A percentile compares a stretch with the other conserved stretches of the same genome.
Evolutionary conservation across 2,888 invertebrate species (phyloP).

Genomic region (Colletes collaris): DNA sequence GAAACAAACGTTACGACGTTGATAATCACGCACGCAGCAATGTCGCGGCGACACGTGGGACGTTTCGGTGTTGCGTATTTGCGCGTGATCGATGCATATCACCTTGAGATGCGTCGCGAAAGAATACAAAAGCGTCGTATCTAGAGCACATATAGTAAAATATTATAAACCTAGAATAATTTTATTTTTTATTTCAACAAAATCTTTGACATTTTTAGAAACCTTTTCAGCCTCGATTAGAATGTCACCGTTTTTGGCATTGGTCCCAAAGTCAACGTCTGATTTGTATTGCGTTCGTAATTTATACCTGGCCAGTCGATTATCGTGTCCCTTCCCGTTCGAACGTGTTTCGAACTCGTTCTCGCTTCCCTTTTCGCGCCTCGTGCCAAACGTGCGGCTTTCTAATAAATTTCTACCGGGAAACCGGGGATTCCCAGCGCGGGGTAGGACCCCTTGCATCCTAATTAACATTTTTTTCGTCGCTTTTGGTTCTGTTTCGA

Average conservation of each 20-base stretch:
- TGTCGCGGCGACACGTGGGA: not conserved
- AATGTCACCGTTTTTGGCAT: constrained; percentile 63
- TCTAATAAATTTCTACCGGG: not conserved
- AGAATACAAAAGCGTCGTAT: too few relatives aligned
- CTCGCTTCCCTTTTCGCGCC: too few relatives aligned
- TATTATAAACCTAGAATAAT: too few relatives aligned
- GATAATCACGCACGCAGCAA: not conserved
- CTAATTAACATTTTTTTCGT: constrained; percentile 34
- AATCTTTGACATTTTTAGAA: not conserved
- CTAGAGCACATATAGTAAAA: too few relatives aligned
- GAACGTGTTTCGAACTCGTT: not conserved
- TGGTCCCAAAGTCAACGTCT: constrained; percentile 63
- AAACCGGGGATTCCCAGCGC: not conserved
- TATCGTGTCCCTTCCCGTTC: not conserved
- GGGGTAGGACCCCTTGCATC: not conserved
- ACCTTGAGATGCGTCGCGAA: constrained; percentile 6
- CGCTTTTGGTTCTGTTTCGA: constrained; percentile 16
- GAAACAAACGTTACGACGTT: too few relatives aligned
- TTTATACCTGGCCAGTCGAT: constrained; percentile 45
- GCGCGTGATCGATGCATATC: constrained; percentile 3
- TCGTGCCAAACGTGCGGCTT: not conserved
- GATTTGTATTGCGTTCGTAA: constrained; percentile 62
- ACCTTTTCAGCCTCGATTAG: constrained; percentile 61
- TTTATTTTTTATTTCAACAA: too few relatives aligned
- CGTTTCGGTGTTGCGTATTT: not conserved